phyloP scores from a whole-genome alignment of 1,140 invertebrate species.

The Drosophila murphyi region DNA sequence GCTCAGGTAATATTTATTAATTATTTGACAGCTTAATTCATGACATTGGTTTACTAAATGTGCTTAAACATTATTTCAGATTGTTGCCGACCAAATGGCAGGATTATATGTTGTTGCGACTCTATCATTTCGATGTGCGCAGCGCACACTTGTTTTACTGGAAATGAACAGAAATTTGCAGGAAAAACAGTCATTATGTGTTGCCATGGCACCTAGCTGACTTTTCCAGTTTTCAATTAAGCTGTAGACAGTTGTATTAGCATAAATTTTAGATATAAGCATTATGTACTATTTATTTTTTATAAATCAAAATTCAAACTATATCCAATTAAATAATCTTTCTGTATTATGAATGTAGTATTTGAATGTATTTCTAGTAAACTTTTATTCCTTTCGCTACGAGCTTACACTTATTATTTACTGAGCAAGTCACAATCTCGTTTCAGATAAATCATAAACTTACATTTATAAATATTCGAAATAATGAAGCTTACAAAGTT shows the following conservation, averaged over 20 bases:
- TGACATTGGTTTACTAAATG: conserved; percentile 1
- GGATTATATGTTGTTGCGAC: conserved; percentile 76
- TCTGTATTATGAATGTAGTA: no score
- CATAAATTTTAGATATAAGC: conserved; percentile 21
- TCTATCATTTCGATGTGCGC: conserved; percentile 78
- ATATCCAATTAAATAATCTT: not conserved
- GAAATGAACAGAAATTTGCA: conserved; percentile 44
- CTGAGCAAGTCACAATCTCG: no score
- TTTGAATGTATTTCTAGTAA: no score
- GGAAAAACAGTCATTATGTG: not conserved
- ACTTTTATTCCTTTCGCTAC: no score
- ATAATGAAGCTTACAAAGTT: no score
- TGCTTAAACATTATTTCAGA: conserved; percentile 34
- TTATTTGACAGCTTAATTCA: conserved; percentile 10
- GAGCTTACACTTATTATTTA: no score
- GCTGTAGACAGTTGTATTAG: conserved; percentile 8
- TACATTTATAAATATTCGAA: no score
- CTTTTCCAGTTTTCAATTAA: not conserved
- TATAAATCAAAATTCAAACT: conserved; percentile 18
- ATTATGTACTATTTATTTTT: conserved; percentile 29
- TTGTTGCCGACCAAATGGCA: conserved; percentile 80
- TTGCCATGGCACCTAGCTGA: not conserved
- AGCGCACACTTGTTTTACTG: conserved; percentile 78
- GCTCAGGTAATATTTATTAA: conserved; percentile 59
- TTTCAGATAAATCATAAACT: no score